Conservation (phyloP, 2,113 vertebrate species). For the Lynx canadensis region DNA sequence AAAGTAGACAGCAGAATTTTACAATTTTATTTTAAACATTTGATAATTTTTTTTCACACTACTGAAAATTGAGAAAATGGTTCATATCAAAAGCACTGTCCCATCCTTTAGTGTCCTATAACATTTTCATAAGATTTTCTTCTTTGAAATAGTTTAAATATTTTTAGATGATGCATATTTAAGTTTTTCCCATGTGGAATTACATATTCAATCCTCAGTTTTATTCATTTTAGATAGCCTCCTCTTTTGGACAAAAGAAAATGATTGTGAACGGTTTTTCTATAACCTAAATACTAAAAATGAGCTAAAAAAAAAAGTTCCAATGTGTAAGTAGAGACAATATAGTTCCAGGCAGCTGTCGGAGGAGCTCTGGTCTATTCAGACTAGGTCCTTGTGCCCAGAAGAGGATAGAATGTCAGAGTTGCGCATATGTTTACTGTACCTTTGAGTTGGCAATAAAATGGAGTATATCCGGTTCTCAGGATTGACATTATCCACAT, state of each 20-base stretch:
- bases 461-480: neutral
- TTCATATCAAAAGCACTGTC: neutral
- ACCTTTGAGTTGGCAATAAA: neutral
- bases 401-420: neutral
- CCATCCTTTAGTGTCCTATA: neutral
- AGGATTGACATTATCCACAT: neutral
- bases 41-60: neutral
- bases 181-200: neutral
- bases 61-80: neutral
- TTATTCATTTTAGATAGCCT: neutral
- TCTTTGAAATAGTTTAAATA: neutral
- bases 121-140: neutral
- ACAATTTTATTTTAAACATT: neutral
- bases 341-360: neutral
- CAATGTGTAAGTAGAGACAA: neutral
- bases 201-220: neutral
- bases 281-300: neutral
- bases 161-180: neutral
- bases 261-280: neutral
- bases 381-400: neutral
- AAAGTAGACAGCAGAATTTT: neutral
- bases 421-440: neutral
- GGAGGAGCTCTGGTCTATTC: neutral
- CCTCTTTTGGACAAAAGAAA: neutral
- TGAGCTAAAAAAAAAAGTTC: neutral